These are phyloP conservation scores for Nysson spinosus DNA, from an alignment of 2,888 invertebrate species.

Conservation along the genomic window DNA sequence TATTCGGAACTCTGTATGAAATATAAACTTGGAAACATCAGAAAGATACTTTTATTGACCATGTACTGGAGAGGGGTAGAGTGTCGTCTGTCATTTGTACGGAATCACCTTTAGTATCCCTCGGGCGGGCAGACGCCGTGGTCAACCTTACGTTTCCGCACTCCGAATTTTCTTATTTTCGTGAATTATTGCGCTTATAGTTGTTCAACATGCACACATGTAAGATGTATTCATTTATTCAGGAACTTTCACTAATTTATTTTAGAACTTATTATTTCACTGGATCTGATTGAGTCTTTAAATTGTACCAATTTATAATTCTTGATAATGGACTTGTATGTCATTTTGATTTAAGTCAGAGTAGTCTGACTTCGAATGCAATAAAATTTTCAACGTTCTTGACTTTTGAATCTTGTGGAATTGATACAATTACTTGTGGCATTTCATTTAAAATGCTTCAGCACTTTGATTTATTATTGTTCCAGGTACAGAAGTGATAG, in stretches of 20 bases:
- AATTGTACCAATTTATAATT: no score
- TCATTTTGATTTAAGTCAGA: no score
- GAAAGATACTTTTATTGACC: constrained; percentile 54
- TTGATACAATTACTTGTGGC: no score
- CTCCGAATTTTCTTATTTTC: constrained; percentile 13
- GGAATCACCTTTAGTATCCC: constrained; percentile 71
- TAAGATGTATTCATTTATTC: constrained; percentile 16
- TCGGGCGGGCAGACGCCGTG: constrained; percentile 65
- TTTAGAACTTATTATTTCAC: no score
- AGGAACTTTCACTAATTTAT: not conserved
- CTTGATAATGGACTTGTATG: no score
- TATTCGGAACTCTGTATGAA: constrained; percentile 30
- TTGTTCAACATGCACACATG: constrained; percentile 29
- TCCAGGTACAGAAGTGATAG: constrained; percentile 34
- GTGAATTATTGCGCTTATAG: not conserved
- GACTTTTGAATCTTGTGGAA: no score
- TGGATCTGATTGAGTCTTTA: no score
- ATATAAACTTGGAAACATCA: constrained; percentile 33
- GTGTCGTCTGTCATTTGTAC: constrained; percentile 70
- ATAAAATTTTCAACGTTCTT: no score
- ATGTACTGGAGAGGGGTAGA: constrained; percentile 40
- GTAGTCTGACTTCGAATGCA: no score
- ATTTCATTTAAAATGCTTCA: no score
- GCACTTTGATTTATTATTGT: constrained; percentile 22
- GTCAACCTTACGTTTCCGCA: constrained; percentile 61